Evolutionary conservation across 2,888 invertebrate species (phyloP), one percentile per base, ranked within the genome.

Genomic region (Allygus modestus): DNA sequence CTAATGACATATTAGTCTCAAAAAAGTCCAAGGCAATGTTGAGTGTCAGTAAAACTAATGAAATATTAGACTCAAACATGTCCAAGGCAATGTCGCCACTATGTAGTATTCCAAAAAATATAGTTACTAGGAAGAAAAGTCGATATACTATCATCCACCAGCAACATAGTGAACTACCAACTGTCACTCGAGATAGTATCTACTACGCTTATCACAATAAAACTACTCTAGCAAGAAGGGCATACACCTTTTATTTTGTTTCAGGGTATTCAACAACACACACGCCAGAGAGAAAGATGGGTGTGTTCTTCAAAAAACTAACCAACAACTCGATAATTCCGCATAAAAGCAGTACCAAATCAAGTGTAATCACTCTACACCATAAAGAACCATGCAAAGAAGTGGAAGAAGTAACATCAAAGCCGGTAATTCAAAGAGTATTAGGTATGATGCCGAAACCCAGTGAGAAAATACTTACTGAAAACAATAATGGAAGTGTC

Each of bases 181-280:
- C 5, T 65, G 65, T 65, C 2, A 65, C 31, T 15, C 28, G 28
- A 0, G 31, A 65, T 15, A 65, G 65, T 31, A 65, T 65, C 65
- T 65, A 65, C 31, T 65, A 65, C 17, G 65, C 65, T 20, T 65
- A 28, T 65, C 65, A 65, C 65, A 65, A 65, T 15, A 65, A 31
- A 65, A 65, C 65, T 15, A 65, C 28, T 65, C 65, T 31, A n/a
- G 11, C 65, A 15, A 65, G 31, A 28, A 65, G 65, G 65, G 17
- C 31, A 65, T 65, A 65, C 65, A 65, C 65, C 4, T 65, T 65
- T 65, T 65, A 28, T 65, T 65, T 15, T 65, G 65, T 65, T 65
- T 2, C 65, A 65, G 65, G 31, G 28, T 23, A 23, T 4, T 4
- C 28, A 31, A 65, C 65, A 65, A 65, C 65, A 12, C 1, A 65